A percentile compares a stretch with the other conserved stretches of the same genome.
These are phyloP conservation scores for Bombus confusus DNA, from an alignment of 1,140 invertebrate species.

Conservation along the genomic window DNA sequence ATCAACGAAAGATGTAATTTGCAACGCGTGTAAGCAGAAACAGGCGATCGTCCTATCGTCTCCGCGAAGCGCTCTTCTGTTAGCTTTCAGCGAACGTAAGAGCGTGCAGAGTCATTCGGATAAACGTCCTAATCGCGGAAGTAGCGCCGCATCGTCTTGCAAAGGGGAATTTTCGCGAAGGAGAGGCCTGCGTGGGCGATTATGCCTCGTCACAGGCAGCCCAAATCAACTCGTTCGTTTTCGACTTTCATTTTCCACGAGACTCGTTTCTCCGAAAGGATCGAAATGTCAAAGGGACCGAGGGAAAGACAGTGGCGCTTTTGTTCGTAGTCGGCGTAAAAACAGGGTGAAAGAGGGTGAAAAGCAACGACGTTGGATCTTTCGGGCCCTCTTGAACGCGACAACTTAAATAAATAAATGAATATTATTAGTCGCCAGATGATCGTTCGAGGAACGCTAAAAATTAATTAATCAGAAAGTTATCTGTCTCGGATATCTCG, in stretches of 20 bases:
- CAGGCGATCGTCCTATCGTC: not conserved
- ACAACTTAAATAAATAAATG: not conserved
- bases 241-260: constrained; percentile 52
- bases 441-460: no score
- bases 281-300: constrained; percentile 35
- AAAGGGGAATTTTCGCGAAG: constrained; percentile 6
- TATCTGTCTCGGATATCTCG: no score
- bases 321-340: constrained; percentile 32
- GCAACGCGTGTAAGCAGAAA: not conserved
- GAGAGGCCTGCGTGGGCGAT: not conserved
- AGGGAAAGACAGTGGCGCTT: constrained; percentile 44
- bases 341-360: not conserved
- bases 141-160: not conserved
- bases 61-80: no score
- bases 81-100: not conserved
- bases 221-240: constrained; percentile 1
- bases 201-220: not conserved
- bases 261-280: not conserved
- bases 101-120: not conserved
- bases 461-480: no score
- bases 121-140: constrained; percentile 8
- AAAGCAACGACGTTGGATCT: not conserved
- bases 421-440: no score
- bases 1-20: not conserved
- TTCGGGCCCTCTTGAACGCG: rapidly evolving